phyloP scores from a whole-genome alignment of 2,797 vertebrate species.

The Cheirogaleus major region DNA sequence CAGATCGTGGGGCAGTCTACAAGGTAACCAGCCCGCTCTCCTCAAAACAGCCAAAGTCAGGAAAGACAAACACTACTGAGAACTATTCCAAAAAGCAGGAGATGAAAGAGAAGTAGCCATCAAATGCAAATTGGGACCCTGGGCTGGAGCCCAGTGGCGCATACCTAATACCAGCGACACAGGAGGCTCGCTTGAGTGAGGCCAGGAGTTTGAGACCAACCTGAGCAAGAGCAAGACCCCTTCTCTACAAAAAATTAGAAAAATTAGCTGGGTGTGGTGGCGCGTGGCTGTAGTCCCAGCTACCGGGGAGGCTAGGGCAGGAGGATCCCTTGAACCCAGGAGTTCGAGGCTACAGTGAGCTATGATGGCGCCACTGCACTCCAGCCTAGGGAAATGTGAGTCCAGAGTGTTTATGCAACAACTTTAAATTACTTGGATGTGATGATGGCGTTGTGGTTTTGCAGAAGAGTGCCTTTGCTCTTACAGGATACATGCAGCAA shows the following conservation, averaged over 20 bases:
- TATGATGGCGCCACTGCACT: background rate
- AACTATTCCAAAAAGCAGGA: background rate
- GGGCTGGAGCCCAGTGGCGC: background rate
- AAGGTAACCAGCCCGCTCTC: background rate
- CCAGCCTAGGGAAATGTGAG: background rate
- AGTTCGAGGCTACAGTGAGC: background rate
- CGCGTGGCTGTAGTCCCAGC: background rate
- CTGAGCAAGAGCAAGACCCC: background rate
- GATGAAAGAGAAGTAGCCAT: background rate
- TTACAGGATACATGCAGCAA: background rate
- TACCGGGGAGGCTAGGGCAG: background rate
- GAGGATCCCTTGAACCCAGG: background rate
- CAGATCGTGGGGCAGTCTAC: background rate
- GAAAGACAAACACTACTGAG: background rate
- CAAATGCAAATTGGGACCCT: background rate
- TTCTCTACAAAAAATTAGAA: background rate
- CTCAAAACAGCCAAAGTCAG: background rate
- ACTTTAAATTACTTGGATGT: background rate
- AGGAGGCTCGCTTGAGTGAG: background rate
- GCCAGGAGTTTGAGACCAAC: background rate
- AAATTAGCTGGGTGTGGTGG: background rate
- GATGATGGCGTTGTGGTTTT: background rate
- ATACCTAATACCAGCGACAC: background rate
- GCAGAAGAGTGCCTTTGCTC: background rate
- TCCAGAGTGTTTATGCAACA: accelerated